Conservation (phyloP, 2,113 vertebrate species). For the Australoheros scitulus region DNA sequence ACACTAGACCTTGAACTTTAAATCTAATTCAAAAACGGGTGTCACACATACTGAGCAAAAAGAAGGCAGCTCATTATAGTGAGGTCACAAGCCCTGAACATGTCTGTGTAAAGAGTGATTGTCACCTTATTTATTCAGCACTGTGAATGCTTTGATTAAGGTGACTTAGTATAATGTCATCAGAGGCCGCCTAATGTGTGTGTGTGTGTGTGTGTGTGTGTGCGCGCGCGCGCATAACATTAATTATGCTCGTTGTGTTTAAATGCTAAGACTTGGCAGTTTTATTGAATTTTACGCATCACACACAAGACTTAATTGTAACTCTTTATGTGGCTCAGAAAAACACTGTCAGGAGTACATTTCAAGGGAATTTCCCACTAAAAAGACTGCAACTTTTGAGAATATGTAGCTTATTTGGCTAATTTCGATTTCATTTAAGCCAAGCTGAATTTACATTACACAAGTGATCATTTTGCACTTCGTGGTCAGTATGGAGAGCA, state of each 20-base stretch:
- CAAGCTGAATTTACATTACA: background rate
- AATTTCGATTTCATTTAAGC: background rate
- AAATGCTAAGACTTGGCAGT: no score
- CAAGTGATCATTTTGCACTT: background rate
- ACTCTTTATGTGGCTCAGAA: accelerated
- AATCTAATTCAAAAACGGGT: background rate
- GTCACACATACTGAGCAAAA: background rate
- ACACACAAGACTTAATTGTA: background rate
- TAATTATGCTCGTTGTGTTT: no score
- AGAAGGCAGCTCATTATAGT: background rate
- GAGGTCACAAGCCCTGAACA: background rate
- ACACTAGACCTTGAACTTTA: background rate
- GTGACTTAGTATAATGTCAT: no score
- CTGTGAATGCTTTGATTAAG: no score
- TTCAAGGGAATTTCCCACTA: background rate
- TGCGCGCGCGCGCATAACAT: no score
- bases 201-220: background rate
- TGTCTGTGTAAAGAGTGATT: background rate
- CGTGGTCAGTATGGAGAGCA: background rate
- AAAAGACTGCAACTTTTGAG: background rate
- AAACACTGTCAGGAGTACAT: background rate
- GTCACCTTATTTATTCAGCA: no score
- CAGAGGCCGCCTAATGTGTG: background rate
- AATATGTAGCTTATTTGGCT: background rate
- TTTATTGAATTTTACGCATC: background rate